Conservation (phyloP, 2,888 invertebrate genomes). For the Platycheirus rosarum region DNA sequence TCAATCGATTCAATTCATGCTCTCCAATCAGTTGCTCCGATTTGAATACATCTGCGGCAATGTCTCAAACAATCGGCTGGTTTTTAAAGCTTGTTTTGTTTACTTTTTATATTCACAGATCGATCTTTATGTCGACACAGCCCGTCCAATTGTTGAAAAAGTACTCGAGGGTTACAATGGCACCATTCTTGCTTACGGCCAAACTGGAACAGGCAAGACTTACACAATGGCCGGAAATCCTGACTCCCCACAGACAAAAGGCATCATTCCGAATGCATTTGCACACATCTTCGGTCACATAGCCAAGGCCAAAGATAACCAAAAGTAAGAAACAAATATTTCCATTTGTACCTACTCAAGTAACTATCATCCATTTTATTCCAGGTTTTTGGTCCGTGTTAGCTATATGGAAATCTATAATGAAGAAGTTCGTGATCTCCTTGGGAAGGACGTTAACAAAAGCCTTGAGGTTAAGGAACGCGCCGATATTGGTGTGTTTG, state of each 20-base stretch:
- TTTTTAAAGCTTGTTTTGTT: not conserved
- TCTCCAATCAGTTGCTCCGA: not conserved
- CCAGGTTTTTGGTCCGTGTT: constrained; percentile 96
- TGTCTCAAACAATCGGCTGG: not conserved
- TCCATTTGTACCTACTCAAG: no score
- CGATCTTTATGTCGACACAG: constrained; percentile 97
- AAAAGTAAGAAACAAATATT: constrained; percentile 86
- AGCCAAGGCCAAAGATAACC: constrained; percentile 94
- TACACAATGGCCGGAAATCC: constrained; percentile 98
- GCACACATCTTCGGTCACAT: constrained; percentile 99
- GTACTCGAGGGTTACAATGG: constrained; percentile 98
- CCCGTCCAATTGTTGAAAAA: constrained; percentile 97
- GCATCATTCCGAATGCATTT: constrained; percentile 99
- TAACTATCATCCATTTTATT: no score
- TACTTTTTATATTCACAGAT: constrained; percentile 83
- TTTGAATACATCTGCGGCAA: not conserved
- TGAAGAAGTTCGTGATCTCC: constrained; percentile 97
- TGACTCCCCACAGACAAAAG: constrained; percentile 93
- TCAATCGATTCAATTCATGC: constrained; percentile 3
- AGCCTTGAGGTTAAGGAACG: constrained; percentile 97
- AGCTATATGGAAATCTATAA: constrained; percentile 99
- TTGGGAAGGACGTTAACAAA: constrained; percentile 93
- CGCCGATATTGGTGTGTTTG: constrained; percentile 98
- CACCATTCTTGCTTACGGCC: constrained; percentile 94
- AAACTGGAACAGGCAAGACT: constrained; percentile 99